Evolutionary conservation across 2,797 vertebrate genomes (phyloP), one percentile per base, ranked within the genome.

Genomic region (Sardinella longiceps): DNA sequence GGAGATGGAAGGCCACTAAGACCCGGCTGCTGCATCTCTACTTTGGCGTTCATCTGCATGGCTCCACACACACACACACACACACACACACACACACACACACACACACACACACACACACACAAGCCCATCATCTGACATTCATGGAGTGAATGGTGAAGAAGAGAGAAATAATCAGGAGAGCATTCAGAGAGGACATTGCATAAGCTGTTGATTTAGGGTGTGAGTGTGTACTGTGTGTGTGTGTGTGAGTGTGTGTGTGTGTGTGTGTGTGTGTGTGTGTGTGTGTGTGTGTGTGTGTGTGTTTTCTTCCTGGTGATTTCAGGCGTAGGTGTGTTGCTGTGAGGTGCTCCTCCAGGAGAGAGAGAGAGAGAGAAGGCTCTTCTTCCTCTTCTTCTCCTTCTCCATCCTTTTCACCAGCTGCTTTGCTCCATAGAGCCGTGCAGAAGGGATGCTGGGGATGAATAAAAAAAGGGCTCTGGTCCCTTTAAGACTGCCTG

Each of bases 401-500:
- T 92, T 87, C 86, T 88, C 81, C 82, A 84, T 84, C 86, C 87
- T 85, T 5, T 77, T 39, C 33, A 14, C 37, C 2, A 77, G 88
- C 87, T 46, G 91, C 86, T 91, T 91, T 90, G 90, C 89, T 92
- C 87, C 91, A 91, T 87, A 89, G 88, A 91, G 84, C 84, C 84
- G 88, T 91, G 89, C 80, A 86, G 70, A 20, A 37, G 6, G 70
- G 70, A 77, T 88, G 85, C 70, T 77, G 15, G 12, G 60, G n/a
- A 11, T 88, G 46, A 10, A 48, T 20, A 23, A 25, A 84, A 37
- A 83, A 70, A 83, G 91, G 84, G 80, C n/a, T 83, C 90, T 94
- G 92, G 74, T 89, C 33, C 84, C 95, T 96, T 96, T 95, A 95
- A 95, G 93, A 89, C 87, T 86, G 90, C 89, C 93, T 94, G 93